A percentile compares a stretch with the other conserved stretches of the same genome.
Evolutionary conservation across 2,797 vertebrate species (phyloP).

Genomic region (Notamacropus eugenii): DNA sequence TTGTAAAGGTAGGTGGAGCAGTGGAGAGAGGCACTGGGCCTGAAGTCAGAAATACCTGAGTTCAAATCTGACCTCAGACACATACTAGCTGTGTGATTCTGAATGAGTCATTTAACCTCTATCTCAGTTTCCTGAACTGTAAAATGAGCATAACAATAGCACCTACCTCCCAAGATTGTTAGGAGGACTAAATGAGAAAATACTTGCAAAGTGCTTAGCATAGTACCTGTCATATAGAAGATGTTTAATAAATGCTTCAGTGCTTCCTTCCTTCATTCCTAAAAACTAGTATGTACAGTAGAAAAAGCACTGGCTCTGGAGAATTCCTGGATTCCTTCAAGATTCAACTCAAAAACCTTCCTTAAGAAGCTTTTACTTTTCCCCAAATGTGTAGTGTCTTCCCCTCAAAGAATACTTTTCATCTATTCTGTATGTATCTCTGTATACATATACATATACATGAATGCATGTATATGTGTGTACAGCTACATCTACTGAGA

Average conservation of each 20-base stretch:
- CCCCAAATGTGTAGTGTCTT: neutral
- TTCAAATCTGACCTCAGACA: neutral
- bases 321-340: neutral
- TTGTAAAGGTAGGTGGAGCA: neutral
- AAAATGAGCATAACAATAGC: neutral
- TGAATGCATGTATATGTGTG: neutral
- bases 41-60: neutral
- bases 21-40: neutral
- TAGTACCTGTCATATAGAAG: neutral
- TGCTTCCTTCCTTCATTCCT: neutral
- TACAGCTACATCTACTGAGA: no score
- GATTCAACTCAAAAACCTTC: neutral
- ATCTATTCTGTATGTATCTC: neutral
- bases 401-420: neutral
- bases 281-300: neutral
- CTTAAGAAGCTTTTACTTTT: neutral
- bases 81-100: neutral
- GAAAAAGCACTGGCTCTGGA: neutral
- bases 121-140: neutral
- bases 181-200: neutral
- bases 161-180: neutral
- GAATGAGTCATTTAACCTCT: neutral
- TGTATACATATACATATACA: no score
- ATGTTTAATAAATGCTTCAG: neutral
- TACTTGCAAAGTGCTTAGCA: neutral